Percentiles rank a stretch among this genome's conserved stretches.
Conservation (phyloP, 2,113 vertebrate genomes). For the Prionailurus bengalensis region DNA sequence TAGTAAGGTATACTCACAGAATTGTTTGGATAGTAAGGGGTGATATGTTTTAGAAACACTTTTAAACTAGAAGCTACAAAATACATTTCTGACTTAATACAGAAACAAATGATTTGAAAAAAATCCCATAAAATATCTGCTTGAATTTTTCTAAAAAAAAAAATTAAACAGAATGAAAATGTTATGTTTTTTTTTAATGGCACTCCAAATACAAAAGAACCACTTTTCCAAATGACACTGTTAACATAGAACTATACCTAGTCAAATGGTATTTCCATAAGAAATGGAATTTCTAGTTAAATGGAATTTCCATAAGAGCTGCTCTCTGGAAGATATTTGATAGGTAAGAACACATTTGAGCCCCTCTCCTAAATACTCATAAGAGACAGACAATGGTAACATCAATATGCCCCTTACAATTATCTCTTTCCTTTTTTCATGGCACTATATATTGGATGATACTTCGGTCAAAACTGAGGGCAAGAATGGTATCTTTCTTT, state of each 20-base stretch:
- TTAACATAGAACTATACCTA: not conserved
- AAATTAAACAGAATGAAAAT: not conserved
- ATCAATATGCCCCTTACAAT: not conserved
- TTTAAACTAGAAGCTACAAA: not conserved
- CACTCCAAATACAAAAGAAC: not conserved
- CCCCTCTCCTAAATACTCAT: not conserved
- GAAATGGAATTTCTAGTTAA: not conserved
- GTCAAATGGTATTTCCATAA: not conserved
- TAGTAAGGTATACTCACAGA: not conserved
- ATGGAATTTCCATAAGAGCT: not conserved
- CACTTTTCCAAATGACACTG: not conserved
- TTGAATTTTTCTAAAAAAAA: not conserved
- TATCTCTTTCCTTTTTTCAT: conserved; percentile 30
- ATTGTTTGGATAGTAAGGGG: not conserved
- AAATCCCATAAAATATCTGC: not conserved
- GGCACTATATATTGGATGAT: conserved; percentile 33
- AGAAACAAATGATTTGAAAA: not conserved
- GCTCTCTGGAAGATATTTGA: not conserved
- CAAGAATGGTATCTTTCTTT: conserved; percentile 66
- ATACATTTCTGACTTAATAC: not conserved
- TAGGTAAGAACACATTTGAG: not conserved
- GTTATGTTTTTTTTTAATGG: not conserved
- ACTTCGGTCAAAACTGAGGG: conserved; percentile 62
- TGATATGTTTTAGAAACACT: not conserved
- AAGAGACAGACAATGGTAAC: conserved; percentile 26